phyloP scores from a whole-genome alignment of 2,888 invertebrate species.

The Ormyrus thymus region DNA sequence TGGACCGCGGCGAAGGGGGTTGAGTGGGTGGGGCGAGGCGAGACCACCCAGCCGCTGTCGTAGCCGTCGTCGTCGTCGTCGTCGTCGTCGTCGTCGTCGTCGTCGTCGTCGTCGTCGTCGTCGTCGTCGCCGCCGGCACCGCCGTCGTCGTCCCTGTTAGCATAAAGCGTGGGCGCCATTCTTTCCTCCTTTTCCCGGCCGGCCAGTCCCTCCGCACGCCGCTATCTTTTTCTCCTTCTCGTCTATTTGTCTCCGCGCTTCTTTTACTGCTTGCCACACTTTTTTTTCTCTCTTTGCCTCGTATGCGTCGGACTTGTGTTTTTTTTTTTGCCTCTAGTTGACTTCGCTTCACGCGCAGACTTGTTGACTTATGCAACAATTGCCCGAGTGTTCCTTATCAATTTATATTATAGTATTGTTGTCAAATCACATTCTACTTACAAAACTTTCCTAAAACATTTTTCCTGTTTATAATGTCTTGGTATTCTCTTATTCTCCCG shows the following conservation, averaged over 20 bases:
- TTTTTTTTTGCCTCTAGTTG: neutral
- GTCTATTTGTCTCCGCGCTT: slow-evolving; percentile 4
- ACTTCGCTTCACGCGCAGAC: neutral
- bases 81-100: neutral
- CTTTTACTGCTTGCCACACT: neutral
- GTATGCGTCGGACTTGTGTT: neutral
- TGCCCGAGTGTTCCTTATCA: too few species aligned
- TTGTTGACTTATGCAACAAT: neutral
- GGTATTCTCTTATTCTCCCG: too few species aligned
- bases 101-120: neutral
- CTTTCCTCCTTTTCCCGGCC: slow-evolving; percentile 63
- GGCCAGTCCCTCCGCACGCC: slow-evolving; percentile 28
- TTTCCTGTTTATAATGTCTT: neutral
- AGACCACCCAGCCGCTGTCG: slow-evolving; percentile 75
- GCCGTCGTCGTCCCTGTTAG: slow-evolving; percentile 56
- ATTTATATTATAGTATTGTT: too few species aligned
- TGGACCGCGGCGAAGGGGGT: slow-evolving; percentile 58
- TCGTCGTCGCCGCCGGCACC: neutral
- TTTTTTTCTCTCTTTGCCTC: too few species aligned
- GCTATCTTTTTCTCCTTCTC: slow-evolving; percentile 15
- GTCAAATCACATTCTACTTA: neutral
- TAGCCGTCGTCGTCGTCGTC: slow-evolving; percentile 61
- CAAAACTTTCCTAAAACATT: neutral
- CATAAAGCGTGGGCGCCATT: slow-evolving; percentile 74
- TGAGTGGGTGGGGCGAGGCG: slow-evolving; percentile 71